These are phyloP conservation scores for Apis dorsata DNA, from an alignment of 1,140 invertebrate genomes.

Conservation along the genomic window DNA sequence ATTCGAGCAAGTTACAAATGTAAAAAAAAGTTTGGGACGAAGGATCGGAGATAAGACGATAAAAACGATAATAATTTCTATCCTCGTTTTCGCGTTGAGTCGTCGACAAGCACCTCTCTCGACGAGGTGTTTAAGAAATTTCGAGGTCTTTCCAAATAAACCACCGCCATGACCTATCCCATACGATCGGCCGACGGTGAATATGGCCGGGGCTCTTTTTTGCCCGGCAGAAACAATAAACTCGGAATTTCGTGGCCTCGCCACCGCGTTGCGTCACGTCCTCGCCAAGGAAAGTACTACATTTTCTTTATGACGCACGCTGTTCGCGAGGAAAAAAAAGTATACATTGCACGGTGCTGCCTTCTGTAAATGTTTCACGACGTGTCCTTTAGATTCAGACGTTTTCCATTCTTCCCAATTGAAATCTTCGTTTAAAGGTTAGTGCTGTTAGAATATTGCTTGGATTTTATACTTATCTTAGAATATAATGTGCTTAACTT, in stretches of 20 bases:
- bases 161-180: conserved; percentile 68
- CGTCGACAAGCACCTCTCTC: conserved; percentile 25
- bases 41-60: background rate
- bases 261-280: conserved; percentile 34
- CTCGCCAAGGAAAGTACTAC: conserved; percentile 41
- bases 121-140: conserved; percentile 64
- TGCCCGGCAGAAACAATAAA: conserved; percentile 69
- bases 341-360: conserved; percentile 23
- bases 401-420: background rate
- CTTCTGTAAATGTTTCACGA: background rate
- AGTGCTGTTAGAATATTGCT: too few relatives aligned
- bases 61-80: conserved; percentile 1
- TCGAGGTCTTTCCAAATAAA: conserved; percentile 69
- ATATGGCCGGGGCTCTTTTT: conserved; percentile 51
- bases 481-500: too few relatives aligned
- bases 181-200: conserved; percentile 44
- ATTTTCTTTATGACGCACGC: conserved; percentile 50
- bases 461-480: too few relatives aligned
- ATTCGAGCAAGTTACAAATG: background rate
- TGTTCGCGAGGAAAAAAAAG: conserved; percentile 21
- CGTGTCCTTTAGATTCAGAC: background rate
- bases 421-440: background rate
- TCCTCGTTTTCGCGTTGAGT: background rate
- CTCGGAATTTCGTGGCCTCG: conserved; percentile 52
- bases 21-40: background rate